Base-by-base conservation (phyloP, 2,797 vertebrate genomes). In the Cynopterus sphinx region DNA sequence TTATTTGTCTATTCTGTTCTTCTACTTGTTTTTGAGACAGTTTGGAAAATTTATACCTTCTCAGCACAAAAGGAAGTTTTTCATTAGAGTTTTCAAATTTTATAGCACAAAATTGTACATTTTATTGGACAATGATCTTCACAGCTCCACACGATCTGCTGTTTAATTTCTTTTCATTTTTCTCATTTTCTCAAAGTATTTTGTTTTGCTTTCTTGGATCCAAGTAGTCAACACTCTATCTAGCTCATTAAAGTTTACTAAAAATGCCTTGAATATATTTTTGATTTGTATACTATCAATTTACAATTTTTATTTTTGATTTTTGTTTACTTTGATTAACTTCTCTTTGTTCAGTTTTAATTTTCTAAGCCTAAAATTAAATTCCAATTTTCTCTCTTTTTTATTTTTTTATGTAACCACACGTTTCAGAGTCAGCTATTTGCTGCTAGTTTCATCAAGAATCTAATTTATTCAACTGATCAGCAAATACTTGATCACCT, bases 1-100 rank as follows among this genome's bases (percentile, higher is more conserved):
- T 65, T 84, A 73, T 87, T 97, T 94, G 70, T 82, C 36, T 94
- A 43, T 91, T 92, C 74, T 86, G 33, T 15, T 82, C 95, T 92
- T 87, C 39, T 78, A 12, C 12, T 79, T 82, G 63, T 51, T 86
- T 71, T 67, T 78, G 68, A 95, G 59, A 65, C 17, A 61, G 43
- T 59, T 41, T 63, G 19, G 5, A 28, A 3, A 55, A 73, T 94
- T 89, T 89, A 16, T 75, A 77, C 49, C 36, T 83, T 88, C 61
- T 79, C 15, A 43, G 46, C 31, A 65, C 74, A 81, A 71, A 73
- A 49, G 11, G 3, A 67, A 13, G 2, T 21, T 96, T 70, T 77
- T 95, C 22, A 57, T 11, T 81, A 61, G 0, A n/a, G 77, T 75
- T 91, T 96, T 81, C n/a, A 73, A 87, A 59, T 36, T 77, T 78